Percentiles rank a stretch among this genome's conserved stretches.
Evolutionary conservation across 1,140 invertebrate species (phyloP).

Genomic region (Triops longicaudatus): DNA sequence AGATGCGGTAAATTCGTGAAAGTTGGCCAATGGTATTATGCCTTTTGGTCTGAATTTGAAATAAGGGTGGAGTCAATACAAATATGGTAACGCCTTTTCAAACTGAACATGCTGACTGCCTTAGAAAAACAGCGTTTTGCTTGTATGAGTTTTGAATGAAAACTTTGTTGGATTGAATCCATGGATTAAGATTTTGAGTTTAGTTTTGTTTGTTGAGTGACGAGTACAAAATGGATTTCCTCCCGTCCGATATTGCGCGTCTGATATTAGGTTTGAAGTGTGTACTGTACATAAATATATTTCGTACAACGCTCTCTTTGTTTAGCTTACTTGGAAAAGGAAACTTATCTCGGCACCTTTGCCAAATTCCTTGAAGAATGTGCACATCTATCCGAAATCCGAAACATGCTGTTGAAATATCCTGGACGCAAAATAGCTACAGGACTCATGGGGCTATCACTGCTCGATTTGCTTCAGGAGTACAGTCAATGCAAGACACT

Average conservation of each 20-base stretch:
- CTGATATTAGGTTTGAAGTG: background rate
- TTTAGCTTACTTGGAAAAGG: background rate
- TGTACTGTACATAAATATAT: background rate
- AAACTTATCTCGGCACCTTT: background rate
- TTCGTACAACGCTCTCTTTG: background rate
- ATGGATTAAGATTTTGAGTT: background rate
- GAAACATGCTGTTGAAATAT: background rate
- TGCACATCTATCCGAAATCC: background rate
- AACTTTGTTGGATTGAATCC: background rate
- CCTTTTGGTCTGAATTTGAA: no score
- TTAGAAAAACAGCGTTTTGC: no score
- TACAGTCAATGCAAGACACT: conserved; percentile 2
- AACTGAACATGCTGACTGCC: no score
- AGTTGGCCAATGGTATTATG: no score
- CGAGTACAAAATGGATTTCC: background rate
- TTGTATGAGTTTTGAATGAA: no score
- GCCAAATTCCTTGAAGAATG: background rate
- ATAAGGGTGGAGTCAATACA: no score
- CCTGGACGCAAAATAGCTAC: background rate
- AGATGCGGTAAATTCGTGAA: no score
- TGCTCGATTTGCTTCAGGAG: background rate
- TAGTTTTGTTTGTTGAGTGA: background rate
- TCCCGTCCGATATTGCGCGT: background rate
- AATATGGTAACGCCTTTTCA: no score
- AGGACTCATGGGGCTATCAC: background rate